A percentile compares a stretch with the other conserved stretches of the same genome.
Conservation (phyloP, 1,140 invertebrate genomes). For the Metaphire vulgaris region DNA sequence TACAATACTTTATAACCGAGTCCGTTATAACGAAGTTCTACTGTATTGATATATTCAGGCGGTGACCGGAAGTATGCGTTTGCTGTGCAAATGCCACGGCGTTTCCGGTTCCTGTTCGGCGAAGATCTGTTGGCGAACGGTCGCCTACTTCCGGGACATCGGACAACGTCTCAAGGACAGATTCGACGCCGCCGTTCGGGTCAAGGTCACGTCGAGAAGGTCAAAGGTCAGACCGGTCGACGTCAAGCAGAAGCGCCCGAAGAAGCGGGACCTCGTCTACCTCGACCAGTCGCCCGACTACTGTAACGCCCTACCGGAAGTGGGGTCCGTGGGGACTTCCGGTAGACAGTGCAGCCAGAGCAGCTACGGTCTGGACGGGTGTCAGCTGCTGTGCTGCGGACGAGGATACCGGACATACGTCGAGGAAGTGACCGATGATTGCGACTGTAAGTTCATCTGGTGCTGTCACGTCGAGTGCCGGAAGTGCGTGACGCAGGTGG, state of each 20-base stretch:
- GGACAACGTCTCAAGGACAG: slow-evolving; percentile 73
- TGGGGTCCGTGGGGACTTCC: slow-evolving; percentile 51
- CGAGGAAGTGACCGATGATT: slow-evolving; percentile 77
- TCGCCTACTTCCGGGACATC: slow-evolving; percentile 62
- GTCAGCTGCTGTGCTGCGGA: slow-evolving; percentile 60
- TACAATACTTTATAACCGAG: too few species aligned
- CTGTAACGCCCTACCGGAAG: slow-evolving; percentile 58
- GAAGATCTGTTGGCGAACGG: slow-evolving; percentile 83
- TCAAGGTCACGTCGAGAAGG: slow-evolving; percentile 52
- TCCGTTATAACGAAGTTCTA: too few species aligned
- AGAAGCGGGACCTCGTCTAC: slow-evolving; percentile 81
- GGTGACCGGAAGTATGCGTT: slow-evolving; percentile 76
- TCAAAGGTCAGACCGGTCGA: slow-evolving; percentile 40
- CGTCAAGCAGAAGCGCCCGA: slow-evolving; percentile 66
- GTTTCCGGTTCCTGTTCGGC: slow-evolving; percentile 91
- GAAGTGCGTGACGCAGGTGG: slow-evolving; percentile 68
- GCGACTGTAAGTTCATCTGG: slow-evolving; percentile 87
- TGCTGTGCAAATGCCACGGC: slow-evolving; percentile 91
- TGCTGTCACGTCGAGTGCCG: slow-evolving; percentile 85
- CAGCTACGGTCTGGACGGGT: slow-evolving; percentile 53
- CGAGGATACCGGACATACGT: slow-evolving; percentile 82
- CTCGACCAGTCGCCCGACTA: slow-evolving; percentile 84
- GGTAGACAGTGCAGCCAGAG: slow-evolving; percentile 53
- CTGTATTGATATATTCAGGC: too few species aligned
- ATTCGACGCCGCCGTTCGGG: slow-evolving; percentile 72